phyloP scores from a whole-genome alignment of 2,113 vertebrate species.

The Microcebus murinus region DNA sequence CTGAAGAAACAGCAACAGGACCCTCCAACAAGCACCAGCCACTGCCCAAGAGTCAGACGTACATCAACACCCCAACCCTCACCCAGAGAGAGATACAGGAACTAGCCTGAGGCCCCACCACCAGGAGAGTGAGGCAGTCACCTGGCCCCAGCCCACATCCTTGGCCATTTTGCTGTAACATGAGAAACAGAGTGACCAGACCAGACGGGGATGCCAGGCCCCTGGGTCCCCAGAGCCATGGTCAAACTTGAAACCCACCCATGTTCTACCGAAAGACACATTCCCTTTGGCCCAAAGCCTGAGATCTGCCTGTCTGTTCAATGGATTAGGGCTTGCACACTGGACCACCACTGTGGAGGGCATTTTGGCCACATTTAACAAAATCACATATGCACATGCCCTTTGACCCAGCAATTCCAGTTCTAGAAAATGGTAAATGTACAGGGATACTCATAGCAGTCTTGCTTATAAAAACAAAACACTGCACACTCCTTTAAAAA shows the following conservation, averaged over 20 bases:
- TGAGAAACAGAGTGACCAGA: background rate
- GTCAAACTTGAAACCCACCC: background rate
- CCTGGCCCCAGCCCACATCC: background rate
- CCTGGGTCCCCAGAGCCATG: background rate
- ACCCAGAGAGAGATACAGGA: accelerated
- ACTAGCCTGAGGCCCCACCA: accelerated
- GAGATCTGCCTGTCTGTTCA: accelerated
- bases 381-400: accelerated
- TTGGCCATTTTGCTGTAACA: too few species aligned
- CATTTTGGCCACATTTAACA: background rate
- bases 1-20: too few species aligned
- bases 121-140: accelerated
- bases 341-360: accelerated
- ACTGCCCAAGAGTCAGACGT: background rate
- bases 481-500: background rate
- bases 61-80: background rate
- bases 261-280: accelerated
- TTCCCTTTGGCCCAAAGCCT: background rate
- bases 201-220: accelerated
- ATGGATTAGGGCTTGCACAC: accelerated
- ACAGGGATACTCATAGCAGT: accelerated
- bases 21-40: background rate
- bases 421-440: background rate
- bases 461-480: background rate
- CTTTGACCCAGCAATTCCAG: background rate